phyloP scores from a whole-genome alignment of 2,113 vertebrate genomes.

The Scytalopus superciliaris region DNA sequence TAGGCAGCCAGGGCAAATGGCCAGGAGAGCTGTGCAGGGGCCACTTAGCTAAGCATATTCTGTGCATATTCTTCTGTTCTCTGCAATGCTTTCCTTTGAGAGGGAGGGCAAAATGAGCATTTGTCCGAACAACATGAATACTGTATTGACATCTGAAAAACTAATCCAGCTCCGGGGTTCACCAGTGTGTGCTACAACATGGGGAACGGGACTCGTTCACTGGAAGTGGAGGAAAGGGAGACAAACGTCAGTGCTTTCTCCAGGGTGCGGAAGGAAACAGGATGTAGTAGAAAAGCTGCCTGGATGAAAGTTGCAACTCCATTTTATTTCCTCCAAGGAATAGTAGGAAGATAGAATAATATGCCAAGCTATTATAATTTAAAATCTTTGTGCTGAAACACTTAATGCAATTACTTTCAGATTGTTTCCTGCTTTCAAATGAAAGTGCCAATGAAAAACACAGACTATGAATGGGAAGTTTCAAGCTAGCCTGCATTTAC shows the following conservation, averaged over 20 bases:
- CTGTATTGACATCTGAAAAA: neutral
- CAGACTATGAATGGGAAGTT: neutral
- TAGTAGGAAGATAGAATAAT: constrained; percentile 1
- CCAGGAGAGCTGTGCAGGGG: neutral
- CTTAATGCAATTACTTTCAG: constrained; percentile 37
- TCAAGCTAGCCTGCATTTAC: neutral
- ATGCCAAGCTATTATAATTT: constrained; percentile 47
- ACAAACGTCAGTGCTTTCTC: neutral
- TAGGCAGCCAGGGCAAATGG: neutral
- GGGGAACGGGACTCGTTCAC: neutral
- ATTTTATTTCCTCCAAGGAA: constrained; percentile 56
- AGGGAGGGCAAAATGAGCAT: neutral
- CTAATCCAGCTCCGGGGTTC: neutral
- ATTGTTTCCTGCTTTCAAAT: constrained; percentile 66
- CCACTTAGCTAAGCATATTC: neutral
- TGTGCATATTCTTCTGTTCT: neutral
- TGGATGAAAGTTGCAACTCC: constrained; percentile 26
- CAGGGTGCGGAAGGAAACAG: constrained; percentile 58
- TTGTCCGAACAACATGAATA: neutral
- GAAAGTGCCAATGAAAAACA: constrained; percentile 36
- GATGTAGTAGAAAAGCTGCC: constrained; percentile 56
- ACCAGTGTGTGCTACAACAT: accelerated
- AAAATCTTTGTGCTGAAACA: constrained; percentile 46
- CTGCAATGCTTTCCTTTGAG: neutral
- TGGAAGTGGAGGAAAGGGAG: neutral